Evolutionary conservation across 2,888 invertebrate genomes (phyloP), one percentile per base, ranked within the genome.

Genomic region (Archips xylosteana): DNA sequence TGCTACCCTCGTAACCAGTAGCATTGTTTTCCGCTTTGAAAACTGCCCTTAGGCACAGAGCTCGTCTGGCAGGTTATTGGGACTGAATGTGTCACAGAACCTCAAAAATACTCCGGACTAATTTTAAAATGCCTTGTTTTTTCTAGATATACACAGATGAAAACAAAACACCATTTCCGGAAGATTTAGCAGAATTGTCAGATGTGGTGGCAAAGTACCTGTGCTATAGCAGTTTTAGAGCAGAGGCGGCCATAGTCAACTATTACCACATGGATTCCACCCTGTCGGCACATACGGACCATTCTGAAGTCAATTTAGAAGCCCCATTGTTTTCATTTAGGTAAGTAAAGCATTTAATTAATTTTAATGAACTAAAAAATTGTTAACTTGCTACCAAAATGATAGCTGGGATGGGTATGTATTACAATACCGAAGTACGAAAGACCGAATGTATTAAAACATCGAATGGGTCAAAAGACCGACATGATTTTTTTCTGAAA

Each of bases 211-310:
- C 97, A 0, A 79, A 87, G 49, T 89, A 89, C 34, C 84, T 97
- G 34, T 96, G 95, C 2, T 96, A 95, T 83, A 74, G 81, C 0
- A 85, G 95, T 66, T 98, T 97, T 85, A 92, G 88, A 71, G 97
- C 99, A 0, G 97, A 99, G 93, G 99, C 99, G 15, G 98, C 98
- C 0, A 99, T 99, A 81, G 96, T 99, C 0, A 99, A 99, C 92
- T 99, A 97, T 88, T 99, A 99, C 87, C 97, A 98, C 79, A 96
- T 97, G 94, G 97, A 98, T 83, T 98, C 99, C 0, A 98, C 98
- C 2, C 92, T 99, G 49, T 97, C 98, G 1, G 98, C 98, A 0
- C 99, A 99, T 86, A 98, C 98, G 0, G 99, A 99, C 91, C 97
- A 98, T 85, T 99, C 99, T 0, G 99, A 99, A 92, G 91, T 96